Conservation (phyloP, 2,888 invertebrate genomes). For the Malachius bipustulatus region DNA sequence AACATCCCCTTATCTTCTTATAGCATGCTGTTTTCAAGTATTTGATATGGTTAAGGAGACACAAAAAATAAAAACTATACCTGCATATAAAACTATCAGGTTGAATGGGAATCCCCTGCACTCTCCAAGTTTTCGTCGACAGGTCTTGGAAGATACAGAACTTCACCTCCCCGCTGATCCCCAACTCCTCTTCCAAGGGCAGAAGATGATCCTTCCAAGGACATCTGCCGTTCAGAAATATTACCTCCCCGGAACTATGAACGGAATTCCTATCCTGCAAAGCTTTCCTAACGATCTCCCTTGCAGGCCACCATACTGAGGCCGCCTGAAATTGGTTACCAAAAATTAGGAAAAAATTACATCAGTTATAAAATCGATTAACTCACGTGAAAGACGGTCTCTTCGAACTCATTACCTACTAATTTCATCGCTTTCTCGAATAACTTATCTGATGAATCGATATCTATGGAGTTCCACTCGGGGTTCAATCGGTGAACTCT, state of each 20-base stretch:
- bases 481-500: constrained; percentile 73
- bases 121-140: constrained; percentile 57
- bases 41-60: no score
- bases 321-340: constrained; percentile 44
- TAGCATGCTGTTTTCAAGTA: no score
- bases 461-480: constrained; percentile 56
- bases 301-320: constrained; percentile 78
- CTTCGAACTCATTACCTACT: constrained; percentile 69
- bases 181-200: constrained; percentile 63
- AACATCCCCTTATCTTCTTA: no score
- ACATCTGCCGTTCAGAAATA: constrained; percentile 56
- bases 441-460: constrained; percentile 42
- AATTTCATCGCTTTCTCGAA: constrained; percentile 69
- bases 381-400: constrained; percentile 42
- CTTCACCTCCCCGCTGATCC: constrained; percentile 51
- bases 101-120: constrained; percentile 69
- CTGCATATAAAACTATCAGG: constrained; percentile 59
- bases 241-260: constrained; percentile 69
- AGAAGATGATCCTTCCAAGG: constrained; percentile 91
- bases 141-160: constrained; percentile 61
- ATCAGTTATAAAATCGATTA: neutral
- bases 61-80: no score
- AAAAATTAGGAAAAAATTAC: constrained; percentile 19
- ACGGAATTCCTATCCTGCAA: constrained; percentile 54
- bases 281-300: constrained; percentile 61